Percentiles rank a stretch among this genome's conserved stretches.
Evolutionary conservation across 1,140 invertebrate species (phyloP).

Genomic region (Bombus confusus): DNA sequence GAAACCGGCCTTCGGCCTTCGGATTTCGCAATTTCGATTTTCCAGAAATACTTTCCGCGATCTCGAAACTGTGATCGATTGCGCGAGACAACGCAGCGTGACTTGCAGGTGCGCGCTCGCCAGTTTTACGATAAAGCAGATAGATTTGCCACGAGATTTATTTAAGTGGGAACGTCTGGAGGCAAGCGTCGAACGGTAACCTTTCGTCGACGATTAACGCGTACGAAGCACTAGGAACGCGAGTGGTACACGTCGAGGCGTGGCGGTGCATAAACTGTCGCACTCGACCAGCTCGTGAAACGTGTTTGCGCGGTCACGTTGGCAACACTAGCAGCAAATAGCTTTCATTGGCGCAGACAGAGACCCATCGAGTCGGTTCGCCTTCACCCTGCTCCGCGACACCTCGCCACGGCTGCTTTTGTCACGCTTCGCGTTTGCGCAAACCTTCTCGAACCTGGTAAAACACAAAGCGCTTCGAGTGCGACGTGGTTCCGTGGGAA

Average conservation of each 20-base stretch:
- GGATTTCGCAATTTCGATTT: constrained; percentile 16
- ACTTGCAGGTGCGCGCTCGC: not conserved
- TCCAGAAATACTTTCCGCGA: not conserved
- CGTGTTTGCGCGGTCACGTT: constrained; percentile 46
- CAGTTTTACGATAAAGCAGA: not conserved
- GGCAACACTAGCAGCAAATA: constrained; percentile 1
- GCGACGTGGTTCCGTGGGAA: not conserved
- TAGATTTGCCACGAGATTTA: not conserved
- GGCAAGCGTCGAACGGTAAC: not conserved
- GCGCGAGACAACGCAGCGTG: not conserved
- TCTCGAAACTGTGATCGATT: not conserved
- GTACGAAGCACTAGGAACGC: not conserved
- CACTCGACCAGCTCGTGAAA: constrained; percentile 9
- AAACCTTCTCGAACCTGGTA: constrained; percentile 5
- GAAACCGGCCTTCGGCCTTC: not conserved
- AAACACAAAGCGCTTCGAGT: not conserved
- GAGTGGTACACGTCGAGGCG: constrained; percentile 20
- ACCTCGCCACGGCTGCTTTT: not conserved
- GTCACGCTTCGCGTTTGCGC: constrained; percentile 23
- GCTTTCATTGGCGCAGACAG: constrained; percentile 9
- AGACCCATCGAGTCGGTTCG: not conserved
- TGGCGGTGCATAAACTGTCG: constrained; percentile 46
- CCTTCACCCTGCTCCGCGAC: not conserved
- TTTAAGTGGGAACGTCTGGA: not conserved
- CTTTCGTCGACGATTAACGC: not conserved